Conservation (phyloP, 2,888 invertebrate genomes). For the Spatulosminthurus flaviceps region DNA sequence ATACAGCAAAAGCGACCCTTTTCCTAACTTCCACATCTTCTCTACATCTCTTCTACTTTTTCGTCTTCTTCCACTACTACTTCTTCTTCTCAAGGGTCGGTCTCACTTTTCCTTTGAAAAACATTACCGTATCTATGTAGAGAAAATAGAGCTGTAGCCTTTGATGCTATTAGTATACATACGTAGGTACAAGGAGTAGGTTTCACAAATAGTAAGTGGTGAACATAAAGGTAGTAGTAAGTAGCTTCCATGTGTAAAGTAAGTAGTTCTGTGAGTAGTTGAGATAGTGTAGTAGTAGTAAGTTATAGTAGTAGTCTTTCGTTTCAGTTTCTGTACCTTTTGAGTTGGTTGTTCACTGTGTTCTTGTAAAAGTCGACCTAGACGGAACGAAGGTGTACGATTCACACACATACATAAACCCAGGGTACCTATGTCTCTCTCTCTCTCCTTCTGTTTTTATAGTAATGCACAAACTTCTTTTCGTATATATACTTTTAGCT, state of each 20-base stretch:
- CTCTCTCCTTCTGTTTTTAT: not conserved
- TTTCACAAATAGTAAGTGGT: not conserved
- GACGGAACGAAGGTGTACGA: conserved; percentile 26
- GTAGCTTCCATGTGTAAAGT: conserved; percentile 20
- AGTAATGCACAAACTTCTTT: conserved; percentile 16
- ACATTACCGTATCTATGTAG: conserved; percentile 33
- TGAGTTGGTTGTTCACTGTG: not conserved
- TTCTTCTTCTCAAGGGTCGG: conserved; percentile 43
- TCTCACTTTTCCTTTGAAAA: conserved; percentile 41
- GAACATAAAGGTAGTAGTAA: not conserved
- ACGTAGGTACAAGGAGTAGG: not conserved
- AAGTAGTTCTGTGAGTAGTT: conserved; percentile 24
- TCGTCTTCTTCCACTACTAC: conserved; percentile 34
- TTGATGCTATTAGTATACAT: not conserved
- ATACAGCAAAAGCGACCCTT: conserved; percentile 40
- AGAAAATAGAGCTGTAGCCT: not conserved
- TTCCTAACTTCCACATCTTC: conserved; percentile 22
- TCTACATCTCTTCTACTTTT: conserved; percentile 29
- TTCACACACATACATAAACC: conserved; percentile 19
- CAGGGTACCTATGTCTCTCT: conserved; percentile 11
- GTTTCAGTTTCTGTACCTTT: conserved; percentile 32
- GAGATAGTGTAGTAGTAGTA: conserved; percentile 32
- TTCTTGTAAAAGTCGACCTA: conserved; percentile 26
- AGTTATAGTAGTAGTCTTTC: conserved; percentile 38
- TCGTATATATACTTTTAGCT: conserved; percentile 3